Evolutionary conservation across 2,797 vertebrate genomes (phyloP), one percentile per base, ranked within the genome.

Genomic region (Parauchenoglanis ngamensis): DNA sequence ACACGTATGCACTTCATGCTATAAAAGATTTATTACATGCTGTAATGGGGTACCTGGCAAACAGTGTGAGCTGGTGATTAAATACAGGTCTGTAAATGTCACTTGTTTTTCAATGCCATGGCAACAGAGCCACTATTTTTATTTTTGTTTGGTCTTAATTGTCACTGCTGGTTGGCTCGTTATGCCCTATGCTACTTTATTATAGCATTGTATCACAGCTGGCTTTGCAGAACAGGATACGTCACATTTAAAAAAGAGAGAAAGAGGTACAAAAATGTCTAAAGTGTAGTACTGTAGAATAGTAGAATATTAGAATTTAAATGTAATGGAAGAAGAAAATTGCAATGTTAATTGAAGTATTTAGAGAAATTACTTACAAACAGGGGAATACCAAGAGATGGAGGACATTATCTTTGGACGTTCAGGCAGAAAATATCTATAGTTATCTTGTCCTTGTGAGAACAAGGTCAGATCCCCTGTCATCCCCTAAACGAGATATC

Each of bases 21-120:
- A 84, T 90, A 92, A 92, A 92, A 93, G 92, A 94, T 95, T 95
- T 93, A 95, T 95, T 92, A 94, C 87, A 91, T 93, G 93, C 93
- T 94, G 92, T 94, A 94, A 94, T 91, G 91, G 93, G 90, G 92
- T 94, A 92, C 93, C 93, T 92, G 92, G 92, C 89, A 92, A 94
- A 92, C 84, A 84, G 86, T 90, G 81, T 88, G 90, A 87, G 85
- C 86, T 85, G 78, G 89, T 90, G 88, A 92, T 92, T 92, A 92
- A 91, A 92, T 89, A 87, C 88, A 75, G 88, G 89, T 94, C 93
- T 94, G 95, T 95, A 95, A 95, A 95, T 95, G 94, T 94, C 94
- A 94, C 90, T 84, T 83, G 87, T 88, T 89, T 93, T 94, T 94
- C 94, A 94, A 94, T 94, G 90, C 91, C 92, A 93, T 93, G 91